Conservation (phyloP, 2,888 invertebrate species). For the Trypoxylon attenuatum region DNA sequence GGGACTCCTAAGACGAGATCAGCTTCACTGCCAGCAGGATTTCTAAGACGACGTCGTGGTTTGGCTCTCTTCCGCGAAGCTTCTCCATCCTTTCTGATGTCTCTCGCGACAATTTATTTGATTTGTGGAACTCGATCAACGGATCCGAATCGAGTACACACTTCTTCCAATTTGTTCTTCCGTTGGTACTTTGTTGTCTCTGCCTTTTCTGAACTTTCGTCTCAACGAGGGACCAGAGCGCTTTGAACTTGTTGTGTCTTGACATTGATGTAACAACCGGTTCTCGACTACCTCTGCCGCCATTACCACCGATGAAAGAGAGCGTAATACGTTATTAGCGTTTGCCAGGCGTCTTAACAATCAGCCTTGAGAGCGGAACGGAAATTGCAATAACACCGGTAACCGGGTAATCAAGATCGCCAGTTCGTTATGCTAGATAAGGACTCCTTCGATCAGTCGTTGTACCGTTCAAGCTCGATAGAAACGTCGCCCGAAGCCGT, state of each 20-base stretch:
- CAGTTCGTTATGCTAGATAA: background rate
- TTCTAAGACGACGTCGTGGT: background rate
- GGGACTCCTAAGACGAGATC: background rate
- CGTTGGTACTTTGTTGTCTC: background rate
- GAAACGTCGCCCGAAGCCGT: no score
- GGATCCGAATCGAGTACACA: background rate
- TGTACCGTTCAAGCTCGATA: constrained; percentile 15
- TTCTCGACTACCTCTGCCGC: constrained; percentile 25
- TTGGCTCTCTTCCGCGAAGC: background rate
- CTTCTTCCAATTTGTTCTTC: background rate
- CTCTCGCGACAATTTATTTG: background rate
- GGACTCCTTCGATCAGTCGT: background rate
- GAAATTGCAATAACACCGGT: constrained; percentile 43
- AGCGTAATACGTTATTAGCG: constrained; percentile 40
- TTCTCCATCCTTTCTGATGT: background rate
- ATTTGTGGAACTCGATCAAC: background rate
- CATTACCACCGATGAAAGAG: constrained; percentile 34
- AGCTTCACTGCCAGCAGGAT: background rate
- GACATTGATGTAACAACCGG: constrained; percentile 42
- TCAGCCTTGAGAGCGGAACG: constrained; percentile 39
- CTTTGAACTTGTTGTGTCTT: constrained; percentile 14
- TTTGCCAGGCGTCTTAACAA: constrained; percentile 35
- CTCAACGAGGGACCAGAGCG: background rate
- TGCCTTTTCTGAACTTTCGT: no score
- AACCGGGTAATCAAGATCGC: constrained; percentile 37